Percentiles rank a stretch among this genome's conserved stretches.
Conservation (phyloP, 2,797 vertebrate species). For the Myotis vivesi region DNA sequence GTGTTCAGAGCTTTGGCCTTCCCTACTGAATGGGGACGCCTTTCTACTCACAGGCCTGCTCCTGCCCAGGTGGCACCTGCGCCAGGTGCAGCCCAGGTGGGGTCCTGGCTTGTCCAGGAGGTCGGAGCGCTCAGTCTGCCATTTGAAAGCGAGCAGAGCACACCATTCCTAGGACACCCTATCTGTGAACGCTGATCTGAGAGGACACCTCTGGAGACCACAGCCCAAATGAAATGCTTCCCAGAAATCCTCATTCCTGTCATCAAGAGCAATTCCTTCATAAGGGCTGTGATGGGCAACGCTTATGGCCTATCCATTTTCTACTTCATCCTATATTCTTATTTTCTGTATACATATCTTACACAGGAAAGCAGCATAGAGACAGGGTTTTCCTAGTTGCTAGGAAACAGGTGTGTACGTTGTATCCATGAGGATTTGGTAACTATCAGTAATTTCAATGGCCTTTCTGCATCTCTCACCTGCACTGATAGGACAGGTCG, state of each 20-base stretch:
- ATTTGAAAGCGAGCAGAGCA: neutral
- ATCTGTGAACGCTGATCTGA: neutral
- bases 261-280: neutral
- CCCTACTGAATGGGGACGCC: accelerated
- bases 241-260: neutral
- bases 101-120: neutral
- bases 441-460: neutral
- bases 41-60: conserved; percentile 35
- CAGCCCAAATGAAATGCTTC: accelerated
- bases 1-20: accelerated
- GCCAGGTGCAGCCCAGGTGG: neutral
- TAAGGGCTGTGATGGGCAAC: accelerated
- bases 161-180: neutral
- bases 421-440: neutral
- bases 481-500: neutral
- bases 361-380: neutral
- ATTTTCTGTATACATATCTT: neutral
- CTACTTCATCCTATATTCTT: neutral
- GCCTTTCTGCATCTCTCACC: neutral
- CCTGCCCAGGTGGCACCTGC: neutral
- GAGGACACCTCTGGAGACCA: neutral
- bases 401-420: conserved; percentile 13
- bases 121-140: neutral
- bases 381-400: neutral
- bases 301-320: neutral